These are phyloP conservation scores for Xenentodon cancila DNA, from an alignment of 2,797 vertebrate genomes.

Conservation along the genomic window DNA sequence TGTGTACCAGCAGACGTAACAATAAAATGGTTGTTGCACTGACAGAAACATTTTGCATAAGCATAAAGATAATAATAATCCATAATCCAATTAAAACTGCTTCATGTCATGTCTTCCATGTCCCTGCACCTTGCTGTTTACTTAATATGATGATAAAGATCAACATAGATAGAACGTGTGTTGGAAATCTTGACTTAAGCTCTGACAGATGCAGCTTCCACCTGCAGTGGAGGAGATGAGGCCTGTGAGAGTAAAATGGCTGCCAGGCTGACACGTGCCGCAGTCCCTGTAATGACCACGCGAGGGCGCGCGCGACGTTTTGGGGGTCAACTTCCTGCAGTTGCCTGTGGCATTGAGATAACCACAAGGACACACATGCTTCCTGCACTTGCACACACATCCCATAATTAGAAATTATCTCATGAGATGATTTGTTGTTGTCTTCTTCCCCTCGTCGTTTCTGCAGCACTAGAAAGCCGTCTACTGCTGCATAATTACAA, in stretches of 20 bases:
- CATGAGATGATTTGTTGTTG: neutral
- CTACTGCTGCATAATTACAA: neutral
- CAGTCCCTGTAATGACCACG: conserved; percentile 41
- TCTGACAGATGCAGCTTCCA: conserved; percentile 5
- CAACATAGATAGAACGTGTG: neutral
- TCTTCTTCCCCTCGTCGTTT: neutral
- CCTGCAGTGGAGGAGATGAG: conserved; percentile 27
- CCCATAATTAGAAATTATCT: conserved; percentile 9
- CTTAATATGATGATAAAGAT: conserved; percentile 10
- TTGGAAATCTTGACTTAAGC: too few relatives aligned
- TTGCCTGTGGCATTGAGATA: neutral
- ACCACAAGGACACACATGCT: neutral
- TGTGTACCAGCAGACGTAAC: too few relatives aligned
- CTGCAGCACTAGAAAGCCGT: neutral
- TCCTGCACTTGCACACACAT: neutral
- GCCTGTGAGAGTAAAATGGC: conserved; percentile 69
- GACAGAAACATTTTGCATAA: too few relatives aligned
- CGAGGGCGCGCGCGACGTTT: conserved; percentile 54
- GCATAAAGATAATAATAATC: too few relatives aligned
- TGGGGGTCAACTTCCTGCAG: neutral
- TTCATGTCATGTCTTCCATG: neutral
- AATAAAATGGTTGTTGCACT: too few relatives aligned
- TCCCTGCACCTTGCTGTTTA: neutral
- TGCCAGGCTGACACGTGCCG: conserved; percentile 53
- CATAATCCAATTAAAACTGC: neutral